These are phyloP conservation scores for Sabatieria punctata DNA, from an alignment of 2,888 invertebrate genomes.

Conservation along the genomic window DNA sequence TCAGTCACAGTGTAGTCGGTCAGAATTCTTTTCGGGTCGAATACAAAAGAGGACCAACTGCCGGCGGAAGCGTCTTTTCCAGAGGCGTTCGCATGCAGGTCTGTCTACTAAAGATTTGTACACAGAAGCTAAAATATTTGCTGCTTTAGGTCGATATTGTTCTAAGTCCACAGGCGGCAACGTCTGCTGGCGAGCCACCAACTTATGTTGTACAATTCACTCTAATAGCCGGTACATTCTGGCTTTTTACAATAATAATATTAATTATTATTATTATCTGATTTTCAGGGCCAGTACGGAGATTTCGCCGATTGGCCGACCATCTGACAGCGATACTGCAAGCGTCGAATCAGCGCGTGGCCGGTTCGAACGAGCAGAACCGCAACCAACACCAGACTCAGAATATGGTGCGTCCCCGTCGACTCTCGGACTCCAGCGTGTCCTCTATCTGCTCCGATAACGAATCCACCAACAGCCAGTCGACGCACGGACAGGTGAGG, in stretches of 20 bases:
- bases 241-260: neutral
- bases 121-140: neutral
- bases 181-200: slow-evolving; percentile 17
- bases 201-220: slow-evolving; percentile 29
- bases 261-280: neutral
- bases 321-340: slow-evolving; percentile 28
- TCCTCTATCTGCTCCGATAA: slow-evolving; percentile 20
- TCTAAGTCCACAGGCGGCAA: slow-evolving; percentile 16
- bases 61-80: slow-evolving; percentile 44
- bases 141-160: slow-evolving; percentile 19
- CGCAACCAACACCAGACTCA: slow-evolving; percentile 10
- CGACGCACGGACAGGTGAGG: too few species aligned
- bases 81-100: slow-evolving; percentile 30
- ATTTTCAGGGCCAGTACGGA: slow-evolving; percentile 20
- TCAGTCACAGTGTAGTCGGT: slow-evolving; percentile 91
- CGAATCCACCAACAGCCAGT: slow-evolving; percentile 12
- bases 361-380: slow-evolving; percentile 2
- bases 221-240: slow-evolving; percentile 18
- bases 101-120: neutral
- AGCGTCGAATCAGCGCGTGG: slow-evolving; percentile 12
- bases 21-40: slow-evolving; percentile 96
- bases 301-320: slow-evolving; percentile 28
- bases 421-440: slow-evolving; percentile 26
- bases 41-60: slow-evolving; percentile 62
- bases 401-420: slow-evolving; percentile 24